Conservation (phyloP, 2,888 invertebrate species). For the Caenorhabditis sp. region DNA sequence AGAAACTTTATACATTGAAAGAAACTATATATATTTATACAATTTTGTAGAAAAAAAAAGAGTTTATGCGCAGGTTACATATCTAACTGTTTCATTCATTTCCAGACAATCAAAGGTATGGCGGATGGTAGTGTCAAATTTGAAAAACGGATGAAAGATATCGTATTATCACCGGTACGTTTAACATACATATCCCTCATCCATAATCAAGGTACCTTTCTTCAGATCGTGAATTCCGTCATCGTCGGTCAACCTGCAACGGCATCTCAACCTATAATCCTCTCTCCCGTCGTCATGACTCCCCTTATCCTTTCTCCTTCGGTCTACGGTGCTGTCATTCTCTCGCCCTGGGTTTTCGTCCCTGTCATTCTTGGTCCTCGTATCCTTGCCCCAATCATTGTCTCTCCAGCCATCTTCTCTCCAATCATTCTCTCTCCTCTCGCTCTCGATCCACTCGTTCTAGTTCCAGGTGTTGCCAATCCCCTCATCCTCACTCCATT, state of each 20-base stretch:
- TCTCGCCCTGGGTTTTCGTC: slow-evolving; percentile 61
- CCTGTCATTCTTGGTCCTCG: slow-evolving; percentile 46
- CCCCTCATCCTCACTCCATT: slow-evolving; percentile 48
- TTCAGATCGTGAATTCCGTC: slow-evolving; percentile 15
- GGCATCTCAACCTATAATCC: slow-evolving; percentile 33
- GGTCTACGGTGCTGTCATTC: slow-evolving; percentile 40
- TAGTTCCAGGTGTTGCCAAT: slow-evolving; percentile 53
- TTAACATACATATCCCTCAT: too few relatives aligned
- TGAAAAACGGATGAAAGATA: slow-evolving; percentile 39
- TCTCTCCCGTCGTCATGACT: slow-evolving; percentile 38
- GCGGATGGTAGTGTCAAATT: slow-evolving; percentile 31
- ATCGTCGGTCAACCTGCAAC: slow-evolving; percentile 29
- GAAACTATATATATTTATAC: too few relatives aligned
- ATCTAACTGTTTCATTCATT: too few relatives aligned
- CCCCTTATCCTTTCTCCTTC: slow-evolving; percentile 41
- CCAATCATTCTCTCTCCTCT: slow-evolving; percentile 55
- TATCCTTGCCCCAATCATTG: slow-evolving; percentile 47
- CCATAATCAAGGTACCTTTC: background rate
- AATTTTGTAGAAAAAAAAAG: too few relatives aligned
- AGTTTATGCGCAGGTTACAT: too few relatives aligned
- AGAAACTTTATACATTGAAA: too few relatives aligned
- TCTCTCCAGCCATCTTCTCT: slow-evolving; percentile 56
- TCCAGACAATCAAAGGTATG: slow-evolving; percentile 31
- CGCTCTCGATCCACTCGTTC: slow-evolving; percentile 52
- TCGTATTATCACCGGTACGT: slow-evolving; percentile 41